Evolutionary conservation across 2,888 invertebrate species (phyloP).

Genomic region (Mythimna ferrago): DNA sequence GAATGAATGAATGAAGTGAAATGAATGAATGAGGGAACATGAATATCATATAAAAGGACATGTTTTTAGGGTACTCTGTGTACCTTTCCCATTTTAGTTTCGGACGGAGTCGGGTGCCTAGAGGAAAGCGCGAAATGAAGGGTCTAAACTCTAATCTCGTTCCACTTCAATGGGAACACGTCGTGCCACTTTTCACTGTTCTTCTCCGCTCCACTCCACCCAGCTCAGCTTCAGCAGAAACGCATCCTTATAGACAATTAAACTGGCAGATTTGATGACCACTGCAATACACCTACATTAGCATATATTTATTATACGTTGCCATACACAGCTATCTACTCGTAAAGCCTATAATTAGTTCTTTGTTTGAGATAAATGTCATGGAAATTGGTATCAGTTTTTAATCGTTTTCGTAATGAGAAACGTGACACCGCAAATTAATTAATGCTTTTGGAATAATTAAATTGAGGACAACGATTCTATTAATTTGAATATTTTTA

Average conservation of each 20-base stretch:
- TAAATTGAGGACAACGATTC: not conserved
- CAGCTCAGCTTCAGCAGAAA: no score
- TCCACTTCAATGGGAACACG: no score
- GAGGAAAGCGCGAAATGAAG: no score
- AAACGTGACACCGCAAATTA: slow-evolving; percentile 40
- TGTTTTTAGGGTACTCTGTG: no score
- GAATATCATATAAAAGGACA: no score
- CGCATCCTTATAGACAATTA: not conserved
- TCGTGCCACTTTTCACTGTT: no score
- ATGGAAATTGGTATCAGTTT: slow-evolving; percentile 22
- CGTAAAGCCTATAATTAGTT: slow-evolving; percentile 28
- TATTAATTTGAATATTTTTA: slow-evolving; percentile 19
- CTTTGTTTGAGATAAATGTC: slow-evolving; percentile 23
- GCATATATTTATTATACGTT: not conserved
- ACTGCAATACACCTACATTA: slow-evolving; percentile 5
- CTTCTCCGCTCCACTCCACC: no score
- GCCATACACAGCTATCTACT: not conserved
- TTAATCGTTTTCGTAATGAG: slow-evolving; percentile 38
- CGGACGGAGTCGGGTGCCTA: no score
- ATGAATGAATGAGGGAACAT: no score
- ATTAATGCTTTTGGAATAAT: slow-evolving; percentile 15
- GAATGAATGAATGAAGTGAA: no score
- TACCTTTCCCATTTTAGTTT: no score
- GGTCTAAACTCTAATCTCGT: no score
- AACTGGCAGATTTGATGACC: slow-evolving; percentile 51